Evolutionary conservation across 2,797 vertebrate genomes (phyloP).

Genomic region (Sardinella longiceps): DNA sequence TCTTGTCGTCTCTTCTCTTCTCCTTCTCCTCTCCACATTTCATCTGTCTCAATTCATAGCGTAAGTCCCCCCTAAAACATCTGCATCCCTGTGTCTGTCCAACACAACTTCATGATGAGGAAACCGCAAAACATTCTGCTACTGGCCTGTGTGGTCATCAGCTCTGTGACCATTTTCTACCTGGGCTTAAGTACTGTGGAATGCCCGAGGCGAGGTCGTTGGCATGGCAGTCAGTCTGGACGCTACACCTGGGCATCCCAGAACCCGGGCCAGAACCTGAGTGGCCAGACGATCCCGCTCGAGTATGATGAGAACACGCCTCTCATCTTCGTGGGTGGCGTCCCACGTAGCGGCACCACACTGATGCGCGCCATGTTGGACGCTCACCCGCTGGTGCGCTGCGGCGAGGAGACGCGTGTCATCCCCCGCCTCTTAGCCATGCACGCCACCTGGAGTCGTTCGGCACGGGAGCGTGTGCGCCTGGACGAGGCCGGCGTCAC

Average conservation of each 20-base stretch:
- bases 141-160: conserved; percentile 92
- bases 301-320: conserved; percentile 97
- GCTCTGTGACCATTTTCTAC: conserved; percentile 93
- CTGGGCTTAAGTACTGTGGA: conserved; percentile 95
- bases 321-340: conserved; percentile 93
- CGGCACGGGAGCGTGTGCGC: conserved; percentile 93
- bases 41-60: background rate
- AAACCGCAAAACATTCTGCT: conserved; percentile 65
- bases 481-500: conserved; percentile 96
- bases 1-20: background rate
- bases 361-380: conserved; percentile 98
- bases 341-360: conserved; percentile 94
- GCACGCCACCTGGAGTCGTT: conserved; percentile 98
- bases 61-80: background rate
- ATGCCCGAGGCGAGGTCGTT: conserved; percentile 90
- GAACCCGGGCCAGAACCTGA: conserved; percentile 68
- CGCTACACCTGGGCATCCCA: conserved; percentile 41
- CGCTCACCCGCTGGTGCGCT: conserved; percentile 91
- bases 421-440: conserved; percentile 93
- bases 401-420: conserved; percentile 93
- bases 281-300: conserved; percentile 62
- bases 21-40: conserved; percentile 32
- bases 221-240: conserved; percentile 61
- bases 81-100: background rate
- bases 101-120: background rate